These are phyloP conservation scores for Herpailurus yagouaroundi DNA, from an alignment of 2,113 vertebrate genomes.

Conservation along the genomic window DNA sequence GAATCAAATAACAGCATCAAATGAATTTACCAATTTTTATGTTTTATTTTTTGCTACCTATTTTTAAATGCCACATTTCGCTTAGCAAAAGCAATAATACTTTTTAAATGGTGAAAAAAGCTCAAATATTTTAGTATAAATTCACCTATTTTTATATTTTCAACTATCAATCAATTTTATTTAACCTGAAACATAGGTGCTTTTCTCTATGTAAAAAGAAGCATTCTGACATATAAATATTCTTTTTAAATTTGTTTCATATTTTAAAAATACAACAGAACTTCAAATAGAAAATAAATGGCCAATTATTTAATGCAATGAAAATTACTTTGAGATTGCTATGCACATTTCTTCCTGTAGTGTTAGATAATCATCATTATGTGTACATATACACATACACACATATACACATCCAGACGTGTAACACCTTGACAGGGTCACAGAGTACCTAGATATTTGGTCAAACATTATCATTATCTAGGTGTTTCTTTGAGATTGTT, in stretches of 20 bases:
- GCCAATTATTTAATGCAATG: background rate
- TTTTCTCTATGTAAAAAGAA: background rate
- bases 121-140: background rate
- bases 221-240: background rate
- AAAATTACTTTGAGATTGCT: background rate
- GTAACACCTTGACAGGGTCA: background rate
- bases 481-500: background rate
- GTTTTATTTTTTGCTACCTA: background rate
- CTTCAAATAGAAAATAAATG: background rate
- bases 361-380: background rate
- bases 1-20: background rate
- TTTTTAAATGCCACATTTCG: background rate
- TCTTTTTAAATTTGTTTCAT: background rate
- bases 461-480: background rate
- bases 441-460: background rate
- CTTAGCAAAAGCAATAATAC: background rate
- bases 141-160: background rate
- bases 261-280: background rate
- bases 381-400: accelerated
- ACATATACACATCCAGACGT: background rate
- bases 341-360: background rate
- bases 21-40: background rate
- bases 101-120: background rate
- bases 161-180: background rate
- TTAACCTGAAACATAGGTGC: background rate